Evolutionary conservation across 2,113 vertebrate species (phyloP).

Genomic region (Larimichthys crocea): DNA sequence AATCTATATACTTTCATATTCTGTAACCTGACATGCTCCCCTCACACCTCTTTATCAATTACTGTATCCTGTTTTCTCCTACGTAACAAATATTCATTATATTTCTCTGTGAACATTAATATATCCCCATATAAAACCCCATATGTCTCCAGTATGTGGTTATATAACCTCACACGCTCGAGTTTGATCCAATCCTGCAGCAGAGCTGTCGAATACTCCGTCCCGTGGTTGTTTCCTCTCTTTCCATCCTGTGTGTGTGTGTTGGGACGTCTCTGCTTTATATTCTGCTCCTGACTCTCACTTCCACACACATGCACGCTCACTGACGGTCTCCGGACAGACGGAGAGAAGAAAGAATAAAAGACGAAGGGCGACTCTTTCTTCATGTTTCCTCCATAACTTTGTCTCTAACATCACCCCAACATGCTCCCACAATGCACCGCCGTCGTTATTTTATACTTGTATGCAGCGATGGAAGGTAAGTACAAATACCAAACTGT

Average conservation of each 20-base stretch:
- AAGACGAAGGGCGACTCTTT: neutral
- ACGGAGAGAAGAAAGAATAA: neutral
- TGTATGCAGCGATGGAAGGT: neutral
- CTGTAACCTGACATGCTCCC: neutral
- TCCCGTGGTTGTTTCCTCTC: neutral
- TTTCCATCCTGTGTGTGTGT: slow-evolving; percentile 1
- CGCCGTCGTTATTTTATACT: neutral
- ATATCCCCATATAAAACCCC: neutral
- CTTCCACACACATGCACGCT: slow-evolving; percentile 1
- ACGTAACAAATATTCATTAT: too few relatives aligned
- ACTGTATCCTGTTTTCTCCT: neutral
- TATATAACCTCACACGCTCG: neutral
- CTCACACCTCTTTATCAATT: neutral
- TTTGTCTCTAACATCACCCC: neutral
- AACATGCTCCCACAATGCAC: neutral
- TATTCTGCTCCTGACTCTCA: slow-evolving; percentile 48
- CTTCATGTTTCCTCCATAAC: neutral
- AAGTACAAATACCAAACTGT: neutral
- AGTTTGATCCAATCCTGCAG: neutral
- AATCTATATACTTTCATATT: neutral
- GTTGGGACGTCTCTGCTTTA: slow-evolving; percentile 40
- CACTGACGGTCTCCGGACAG: neutral
- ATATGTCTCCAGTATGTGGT: neutral
- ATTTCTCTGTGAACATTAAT: neutral
- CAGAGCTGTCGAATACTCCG: neutral